These are phyloP conservation scores for Podiceps cristatus DNA, from an alignment of 2,113 vertebrate genomes.

Conservation along the genomic window DNA sequence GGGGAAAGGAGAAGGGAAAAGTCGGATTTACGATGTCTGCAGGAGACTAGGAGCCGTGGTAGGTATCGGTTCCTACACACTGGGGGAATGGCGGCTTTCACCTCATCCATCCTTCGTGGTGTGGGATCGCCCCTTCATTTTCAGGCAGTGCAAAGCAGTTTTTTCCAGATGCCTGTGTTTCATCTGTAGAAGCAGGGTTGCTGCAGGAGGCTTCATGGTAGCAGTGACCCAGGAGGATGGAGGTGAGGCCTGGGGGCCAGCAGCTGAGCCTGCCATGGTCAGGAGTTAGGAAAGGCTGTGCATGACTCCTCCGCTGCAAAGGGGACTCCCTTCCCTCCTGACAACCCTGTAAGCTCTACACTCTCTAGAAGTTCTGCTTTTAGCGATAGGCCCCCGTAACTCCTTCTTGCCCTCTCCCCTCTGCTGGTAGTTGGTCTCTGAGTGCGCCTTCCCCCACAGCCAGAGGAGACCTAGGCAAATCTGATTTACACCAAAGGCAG, in stretches of 20 bases:
- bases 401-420: background rate
- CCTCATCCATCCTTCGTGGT: background rate
- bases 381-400: background rate
- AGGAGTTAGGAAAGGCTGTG: background rate
- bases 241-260: background rate
- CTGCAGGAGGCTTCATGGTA: background rate
- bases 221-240: background rate
- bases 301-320: background rate
- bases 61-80: background rate
- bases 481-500: background rate
- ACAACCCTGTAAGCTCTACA: background rate
- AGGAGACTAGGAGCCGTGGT: background rate
- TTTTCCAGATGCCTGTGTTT: background rate
- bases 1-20: background rate
- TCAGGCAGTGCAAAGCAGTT: background rate
- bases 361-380: background rate
- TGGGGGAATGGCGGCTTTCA: background rate
- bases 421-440: accelerated
- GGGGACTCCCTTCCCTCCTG: background rate
- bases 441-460: accelerated
- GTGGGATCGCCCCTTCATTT: background rate
- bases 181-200: background rate
- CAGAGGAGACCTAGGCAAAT: background rate
- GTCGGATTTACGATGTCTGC: background rate
- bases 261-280: background rate